phyloP scores from a whole-genome alignment of 2,113 vertebrate genomes.

The Nothoprocta pentlandii region DNA sequence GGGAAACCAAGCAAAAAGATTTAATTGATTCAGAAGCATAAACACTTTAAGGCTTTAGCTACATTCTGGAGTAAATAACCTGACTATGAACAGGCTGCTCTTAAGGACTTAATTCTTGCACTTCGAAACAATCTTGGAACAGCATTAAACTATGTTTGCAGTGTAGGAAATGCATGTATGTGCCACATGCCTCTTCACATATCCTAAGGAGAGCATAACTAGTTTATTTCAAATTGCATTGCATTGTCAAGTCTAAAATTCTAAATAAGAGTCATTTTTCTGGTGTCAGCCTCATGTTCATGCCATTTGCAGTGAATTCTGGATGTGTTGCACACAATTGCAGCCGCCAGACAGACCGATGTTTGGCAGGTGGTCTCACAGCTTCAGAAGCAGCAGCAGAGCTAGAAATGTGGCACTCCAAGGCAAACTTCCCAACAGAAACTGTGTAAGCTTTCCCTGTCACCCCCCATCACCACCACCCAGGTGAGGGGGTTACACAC shows the following conservation, averaged over 20 bases:
- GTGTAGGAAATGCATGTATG: background rate
- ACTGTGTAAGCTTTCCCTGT: accelerated
- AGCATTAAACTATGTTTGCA: conserved; percentile 19
- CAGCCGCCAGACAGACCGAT: background rate
- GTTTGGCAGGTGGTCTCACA: background rate
- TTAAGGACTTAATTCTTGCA: conserved; percentile 7
- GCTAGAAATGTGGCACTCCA: background rate
- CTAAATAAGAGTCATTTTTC: background rate
- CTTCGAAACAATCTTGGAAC: conserved; percentile 7
- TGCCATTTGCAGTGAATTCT: background rate
- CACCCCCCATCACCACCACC: background rate
- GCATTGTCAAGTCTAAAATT: background rate
- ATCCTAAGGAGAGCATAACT: background rate
- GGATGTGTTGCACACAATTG: background rate
- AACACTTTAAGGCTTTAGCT: background rate
- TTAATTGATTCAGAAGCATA: background rate
- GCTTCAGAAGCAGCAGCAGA: background rate
- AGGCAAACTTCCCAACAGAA: background rate
- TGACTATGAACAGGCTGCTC: background rate
- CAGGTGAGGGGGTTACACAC: background rate
- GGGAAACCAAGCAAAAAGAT: background rate
- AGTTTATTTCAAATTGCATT: background rate
- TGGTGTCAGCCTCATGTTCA: background rate
- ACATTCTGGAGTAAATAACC: conserved; percentile 17
- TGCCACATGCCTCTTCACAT: background rate